Evolutionary conservation across 2,888 invertebrate species (phyloP).

Genomic region (Arge pagana): DNA sequence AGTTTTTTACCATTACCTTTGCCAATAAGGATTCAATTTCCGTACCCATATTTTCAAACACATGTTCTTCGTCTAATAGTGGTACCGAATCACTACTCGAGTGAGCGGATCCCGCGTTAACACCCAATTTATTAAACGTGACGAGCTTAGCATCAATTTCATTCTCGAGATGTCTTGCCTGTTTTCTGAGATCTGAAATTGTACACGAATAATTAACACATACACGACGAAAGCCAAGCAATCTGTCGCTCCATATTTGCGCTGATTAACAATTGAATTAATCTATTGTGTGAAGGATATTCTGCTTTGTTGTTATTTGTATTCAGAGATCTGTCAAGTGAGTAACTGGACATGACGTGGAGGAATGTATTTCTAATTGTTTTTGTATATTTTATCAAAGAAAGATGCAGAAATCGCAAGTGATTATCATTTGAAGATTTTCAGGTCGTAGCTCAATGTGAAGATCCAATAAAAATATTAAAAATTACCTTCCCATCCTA

Average conservation of each 20-base stretch:
- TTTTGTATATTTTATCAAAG: neutral
- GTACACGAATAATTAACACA: too few relatives aligned
- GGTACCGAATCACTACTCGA: constrained; percentile 72
- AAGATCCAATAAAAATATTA: constrained; percentile 22
- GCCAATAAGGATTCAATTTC: constrained; percentile 88
- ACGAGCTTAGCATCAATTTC: constrained; percentile 96
- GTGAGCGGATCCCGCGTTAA: constrained; percentile 54
- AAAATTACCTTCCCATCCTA: constrained; percentile 50
- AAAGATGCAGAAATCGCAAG: neutral
- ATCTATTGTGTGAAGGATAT: too few relatives aligned
- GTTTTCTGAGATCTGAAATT: constrained; percentile 82
- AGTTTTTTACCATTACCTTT: too few relatives aligned
- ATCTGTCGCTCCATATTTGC: too few relatives aligned
- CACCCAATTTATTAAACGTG: constrained; percentile 91
- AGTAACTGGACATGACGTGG: too few relatives aligned
- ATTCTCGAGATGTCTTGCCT: constrained; percentile 92
- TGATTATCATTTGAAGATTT: neutral
- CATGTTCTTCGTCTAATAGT: constrained; percentile 84
- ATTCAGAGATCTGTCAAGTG: too few relatives aligned
- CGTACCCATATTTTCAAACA: constrained; percentile 89
- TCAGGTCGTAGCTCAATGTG: neutral
- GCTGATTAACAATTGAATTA: too few relatives aligned
- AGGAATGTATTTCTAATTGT: neutral
- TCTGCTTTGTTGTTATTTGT: too few relatives aligned
- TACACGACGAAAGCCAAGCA: too few relatives aligned